A percentile compares a stretch with the other conserved stretches of the same genome.
Evolutionary conservation across 2,888 invertebrate species (phyloP).

Genomic region (Pardosa pseudoannulata): DNA sequence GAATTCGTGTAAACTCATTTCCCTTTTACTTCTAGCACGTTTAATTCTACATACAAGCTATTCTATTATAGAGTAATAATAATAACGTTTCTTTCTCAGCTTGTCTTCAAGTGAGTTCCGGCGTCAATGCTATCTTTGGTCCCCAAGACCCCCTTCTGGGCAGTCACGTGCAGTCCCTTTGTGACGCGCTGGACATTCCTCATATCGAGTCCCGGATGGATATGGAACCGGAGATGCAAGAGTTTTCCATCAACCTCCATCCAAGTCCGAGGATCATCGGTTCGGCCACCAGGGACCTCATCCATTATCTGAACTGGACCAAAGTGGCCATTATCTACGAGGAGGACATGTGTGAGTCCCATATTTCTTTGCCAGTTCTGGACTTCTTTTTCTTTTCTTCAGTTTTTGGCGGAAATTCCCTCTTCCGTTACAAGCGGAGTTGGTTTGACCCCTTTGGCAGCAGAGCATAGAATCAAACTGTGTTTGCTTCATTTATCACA

Average conservation of each 20-base stretch:
- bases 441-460: no score
- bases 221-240: constrained; percentile 79
- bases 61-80: no score
- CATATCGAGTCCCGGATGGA: constrained; percentile 86
- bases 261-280: constrained; percentile 90
- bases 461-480: no score
- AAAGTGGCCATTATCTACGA: constrained; percentile 95
- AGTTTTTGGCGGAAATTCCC: no score
- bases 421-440: no score
- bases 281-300: constrained; percentile 88
- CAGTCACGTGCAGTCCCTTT: constrained; percentile 89
- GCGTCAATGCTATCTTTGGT: constrained; percentile 92
- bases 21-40: no score
- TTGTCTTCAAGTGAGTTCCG: constrained; percentile 87
- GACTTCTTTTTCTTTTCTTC: no score
- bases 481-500: no score
- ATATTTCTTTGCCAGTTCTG: no score
- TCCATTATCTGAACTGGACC: constrained; percentile 93
- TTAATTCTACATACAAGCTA: no score
- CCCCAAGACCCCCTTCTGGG: constrained; percentile 89
- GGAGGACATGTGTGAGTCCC: constrained; percentile 82
- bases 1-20: no score
- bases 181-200: constrained; percentile 91
- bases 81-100: constrained; percentile 83
- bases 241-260: constrained; percentile 91